These are phyloP conservation scores for Heliocidaris erythrogramma DNA, from an alignment of 35 echinoderm and acorn worm species.

Conservation along the genomic window DNA sequence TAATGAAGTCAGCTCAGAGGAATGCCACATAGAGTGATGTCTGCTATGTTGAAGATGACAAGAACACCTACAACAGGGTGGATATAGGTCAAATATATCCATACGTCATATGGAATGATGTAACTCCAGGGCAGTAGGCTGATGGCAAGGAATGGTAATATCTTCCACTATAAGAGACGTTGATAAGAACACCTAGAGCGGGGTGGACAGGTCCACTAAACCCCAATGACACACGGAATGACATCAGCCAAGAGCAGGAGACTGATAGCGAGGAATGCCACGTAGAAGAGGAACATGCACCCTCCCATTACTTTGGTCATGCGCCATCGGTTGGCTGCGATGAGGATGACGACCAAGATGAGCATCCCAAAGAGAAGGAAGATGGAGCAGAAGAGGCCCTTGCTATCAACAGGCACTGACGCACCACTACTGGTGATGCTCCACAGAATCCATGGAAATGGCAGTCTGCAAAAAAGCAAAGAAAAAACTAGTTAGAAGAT, in stretches of 20 bases:
- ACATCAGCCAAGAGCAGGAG: slow-evolving; percentile 60
- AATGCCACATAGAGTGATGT: slow-evolving; percentile 64
- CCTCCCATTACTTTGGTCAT: slow-evolving; percentile 85
- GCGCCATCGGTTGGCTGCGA: slow-evolving; percentile 74
- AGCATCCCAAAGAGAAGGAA: slow-evolving; percentile 93
- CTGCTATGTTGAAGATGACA: too few species aligned
- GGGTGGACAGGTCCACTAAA: background rate
- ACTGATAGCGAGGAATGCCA: slow-evolving; percentile 75
- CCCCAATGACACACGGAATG: slow-evolving; percentile 58
- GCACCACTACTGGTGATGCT: slow-evolving; percentile 34
- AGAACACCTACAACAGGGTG: too few species aligned
- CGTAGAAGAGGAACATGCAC: slow-evolving; percentile 84
- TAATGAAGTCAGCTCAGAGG: slow-evolving; percentile 52
- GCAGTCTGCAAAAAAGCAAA: slow-evolving; percentile 63
- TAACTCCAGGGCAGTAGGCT: too few species aligned
- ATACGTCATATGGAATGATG: too few species aligned
- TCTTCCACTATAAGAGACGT: too few species aligned
- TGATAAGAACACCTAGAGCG: background rate
- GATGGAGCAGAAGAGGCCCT: slow-evolving; percentile 90
- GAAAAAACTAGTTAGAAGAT: background rate
- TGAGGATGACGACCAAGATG: slow-evolving; percentile 77
- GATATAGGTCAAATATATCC: too few species aligned
- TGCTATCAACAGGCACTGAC: slow-evolving; percentile 60
- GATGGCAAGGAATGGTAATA: too few species aligned
- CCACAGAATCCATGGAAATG: slow-evolving; percentile 89